Percentiles rank a stretch among this genome's conserved stretches.
These are phyloP conservation scores for Protobothrops flavoviridis DNA, from an alignment of 2,113 vertebrate species.

Conservation along the genomic window DNA sequence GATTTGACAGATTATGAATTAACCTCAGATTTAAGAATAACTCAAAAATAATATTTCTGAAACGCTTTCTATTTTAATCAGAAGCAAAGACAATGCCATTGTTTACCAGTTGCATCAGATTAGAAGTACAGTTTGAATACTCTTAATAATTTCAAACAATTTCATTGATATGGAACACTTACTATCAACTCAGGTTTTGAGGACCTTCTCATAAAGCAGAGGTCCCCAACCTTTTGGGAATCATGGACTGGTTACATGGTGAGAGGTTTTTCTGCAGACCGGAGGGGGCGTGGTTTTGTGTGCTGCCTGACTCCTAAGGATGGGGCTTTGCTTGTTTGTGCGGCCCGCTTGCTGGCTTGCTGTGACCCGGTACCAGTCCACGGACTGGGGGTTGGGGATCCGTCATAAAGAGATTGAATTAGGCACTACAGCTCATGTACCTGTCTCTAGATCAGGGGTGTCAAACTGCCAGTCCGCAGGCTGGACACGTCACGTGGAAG, in stretches of 20 bases:
- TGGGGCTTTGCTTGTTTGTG: no score
- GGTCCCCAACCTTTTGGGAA: no score
- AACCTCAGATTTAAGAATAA: slow-evolving; percentile 10
- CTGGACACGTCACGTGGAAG: no score
- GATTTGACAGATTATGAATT: slow-evolving; percentile 11
- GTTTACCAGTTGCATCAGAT: background rate
- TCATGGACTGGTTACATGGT: no score
- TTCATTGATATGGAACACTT: background rate
- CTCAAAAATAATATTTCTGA: slow-evolving; percentile 2
- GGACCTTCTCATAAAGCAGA: background rate
- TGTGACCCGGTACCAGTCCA: no score
- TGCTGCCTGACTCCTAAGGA: no score
- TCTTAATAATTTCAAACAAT: background rate
- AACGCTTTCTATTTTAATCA: background rate
- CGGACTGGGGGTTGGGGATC: no score
- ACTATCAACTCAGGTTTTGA: background rate
- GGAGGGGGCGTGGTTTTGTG: no score
- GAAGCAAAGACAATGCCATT: background rate
- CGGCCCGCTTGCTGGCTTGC: no score
- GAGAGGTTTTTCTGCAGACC: no score
- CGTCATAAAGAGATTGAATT: background rate
- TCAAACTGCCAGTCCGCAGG: no score
- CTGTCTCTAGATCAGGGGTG: background rate
- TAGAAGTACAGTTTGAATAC: background rate
- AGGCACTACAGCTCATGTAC: background rate